Evolutionary conservation across 2,888 invertebrate genomes (phyloP), one percentile per base, ranked within the genome.

Genomic region (Tachina fera): DNA sequence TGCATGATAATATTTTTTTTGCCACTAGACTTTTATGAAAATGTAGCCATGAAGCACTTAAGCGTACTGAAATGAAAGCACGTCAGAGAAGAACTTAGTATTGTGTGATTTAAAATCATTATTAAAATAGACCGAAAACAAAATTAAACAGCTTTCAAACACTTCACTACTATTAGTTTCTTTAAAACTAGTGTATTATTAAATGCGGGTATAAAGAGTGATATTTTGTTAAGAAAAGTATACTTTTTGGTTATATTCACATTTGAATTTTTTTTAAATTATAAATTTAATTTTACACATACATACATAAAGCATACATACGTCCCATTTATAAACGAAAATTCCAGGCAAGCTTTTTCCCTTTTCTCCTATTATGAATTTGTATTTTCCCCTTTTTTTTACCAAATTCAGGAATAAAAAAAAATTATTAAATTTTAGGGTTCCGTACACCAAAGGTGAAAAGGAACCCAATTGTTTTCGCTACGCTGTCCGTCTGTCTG

Each of bases 91-190:
- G 49, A 47, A 67, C 60, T 43, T 5, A 22, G 56, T 61, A 71
- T 76, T 70, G 65, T 72, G 76, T 72, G 76, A 65, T 83, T 83
- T 67, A 16, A 71, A 77, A 72, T 63, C 61, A 60, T 43, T 83
- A 72, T 47, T 67, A 58, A 65, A 71, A 67, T 10, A 11, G 9
- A 82, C 14, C 16, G 43, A 58, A 51, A 76, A 56, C n/a, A 31
- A 76, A 58, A 63, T 1, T 58, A 60, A 61, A 61, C 16, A 58
- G 75, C 53, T 74, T 67, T 74, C 8, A 60, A 81, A 39, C 31
- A 81, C 49, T 79, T 56, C 13, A 72, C 16, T 47, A 72, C 39
- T 77, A 77, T 45, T 78, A 51, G 58, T 39, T 68, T 47, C 6
- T 6, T 31, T 61, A 53, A 81, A 70, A 68, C 53, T 45, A 67